These are phyloP conservation scores for Caranx melampygus DNA, from an alignment of 2,113 vertebrate genomes.

Conservation along the genomic window DNA sequence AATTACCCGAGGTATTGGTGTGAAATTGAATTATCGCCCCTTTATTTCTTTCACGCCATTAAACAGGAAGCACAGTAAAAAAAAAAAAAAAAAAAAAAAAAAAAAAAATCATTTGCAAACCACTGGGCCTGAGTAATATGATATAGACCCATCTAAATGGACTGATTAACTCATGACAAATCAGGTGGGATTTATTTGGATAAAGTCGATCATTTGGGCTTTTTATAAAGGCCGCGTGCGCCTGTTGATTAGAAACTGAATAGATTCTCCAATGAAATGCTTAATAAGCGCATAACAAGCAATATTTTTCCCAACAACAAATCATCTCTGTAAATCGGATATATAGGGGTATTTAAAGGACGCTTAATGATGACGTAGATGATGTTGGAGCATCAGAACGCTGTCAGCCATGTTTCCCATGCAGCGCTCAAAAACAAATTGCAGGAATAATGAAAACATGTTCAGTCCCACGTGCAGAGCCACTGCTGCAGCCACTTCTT, in stretches of 20 bases:
- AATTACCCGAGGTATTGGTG: slow-evolving; percentile 74
- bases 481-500: slow-evolving; percentile 7
- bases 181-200: slow-evolving; percentile 66
- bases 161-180: slow-evolving; percentile 74
- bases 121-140: slow-evolving; percentile 77
- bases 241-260: slow-evolving; percentile 73
- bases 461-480: slow-evolving; percentile 24
- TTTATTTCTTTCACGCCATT: slow-evolving; percentile 79
- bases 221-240: slow-evolving; percentile 52
- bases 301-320: slow-evolving; percentile 61
- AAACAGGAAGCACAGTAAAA: slow-evolving; percentile 69
- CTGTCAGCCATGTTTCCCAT: slow-evolving; percentile 24
- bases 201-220: slow-evolving; percentile 60
- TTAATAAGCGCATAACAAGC: slow-evolving; percentile 82
- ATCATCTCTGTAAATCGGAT: slow-evolving; percentile 55
- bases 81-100: too few relatives aligned
- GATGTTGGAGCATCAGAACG: slow-evolving; percentile 34
- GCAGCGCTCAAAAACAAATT: slow-evolving; percentile 62
- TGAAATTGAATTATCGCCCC: slow-evolving; percentile 76
- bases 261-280: slow-evolving; percentile 68
- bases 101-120: slow-evolving; percentile 72
- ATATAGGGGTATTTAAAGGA: slow-evolving; percentile 20
- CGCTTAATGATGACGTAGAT: slow-evolving; percentile 56
- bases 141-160: slow-evolving; percentile 67
- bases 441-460: slow-evolving; percentile 61